Percentiles rank a stretch among this genome's conserved stretches.
Evolutionary conservation across 2,113 vertebrate genomes (phyloP).

Genomic region (Syngnathus typhle): DNA sequence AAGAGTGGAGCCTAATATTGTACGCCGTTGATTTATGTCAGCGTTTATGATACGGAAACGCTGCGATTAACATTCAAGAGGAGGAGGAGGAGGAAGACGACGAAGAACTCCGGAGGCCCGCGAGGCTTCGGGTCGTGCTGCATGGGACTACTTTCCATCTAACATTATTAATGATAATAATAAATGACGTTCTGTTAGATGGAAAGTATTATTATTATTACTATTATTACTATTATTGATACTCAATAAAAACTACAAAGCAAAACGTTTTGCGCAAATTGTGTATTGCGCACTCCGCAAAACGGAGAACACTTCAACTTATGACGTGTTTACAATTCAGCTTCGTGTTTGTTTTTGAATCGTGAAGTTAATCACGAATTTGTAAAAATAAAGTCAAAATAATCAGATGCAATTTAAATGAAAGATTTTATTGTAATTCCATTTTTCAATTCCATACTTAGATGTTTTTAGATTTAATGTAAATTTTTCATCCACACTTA

Average conservation of each 20-base stretch:
- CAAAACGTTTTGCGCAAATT: no score
- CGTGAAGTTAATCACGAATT: neutral
- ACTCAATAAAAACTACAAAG: neutral
- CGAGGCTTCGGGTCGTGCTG: slow-evolving; percentile 1
- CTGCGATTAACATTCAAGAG: slow-evolving; percentile 69
- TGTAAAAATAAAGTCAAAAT: no score
- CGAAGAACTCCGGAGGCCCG: slow-evolving; percentile 8
- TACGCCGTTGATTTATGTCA: slow-evolving; percentile 68
- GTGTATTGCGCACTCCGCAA: no score
- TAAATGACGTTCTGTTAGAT: no score
- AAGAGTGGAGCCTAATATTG: slow-evolving; percentile 68
- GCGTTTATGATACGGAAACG: slow-evolving; percentile 70
- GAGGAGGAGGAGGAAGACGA: neutral
- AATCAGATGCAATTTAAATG: no score
- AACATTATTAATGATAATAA: neutral
- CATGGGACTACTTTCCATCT: neutral
- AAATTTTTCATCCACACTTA: no score
- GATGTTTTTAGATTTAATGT: no score
- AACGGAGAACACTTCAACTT: neutral
- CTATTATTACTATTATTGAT: slow-evolving; percentile 5
- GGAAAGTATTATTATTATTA: neutral
- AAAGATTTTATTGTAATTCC: no score
- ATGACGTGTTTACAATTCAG: neutral
- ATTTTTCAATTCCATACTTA: no score
- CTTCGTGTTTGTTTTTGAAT: neutral